Conservation (phyloP, 2,797 vertebrate species). For the Dermochelys coriacea region DNA sequence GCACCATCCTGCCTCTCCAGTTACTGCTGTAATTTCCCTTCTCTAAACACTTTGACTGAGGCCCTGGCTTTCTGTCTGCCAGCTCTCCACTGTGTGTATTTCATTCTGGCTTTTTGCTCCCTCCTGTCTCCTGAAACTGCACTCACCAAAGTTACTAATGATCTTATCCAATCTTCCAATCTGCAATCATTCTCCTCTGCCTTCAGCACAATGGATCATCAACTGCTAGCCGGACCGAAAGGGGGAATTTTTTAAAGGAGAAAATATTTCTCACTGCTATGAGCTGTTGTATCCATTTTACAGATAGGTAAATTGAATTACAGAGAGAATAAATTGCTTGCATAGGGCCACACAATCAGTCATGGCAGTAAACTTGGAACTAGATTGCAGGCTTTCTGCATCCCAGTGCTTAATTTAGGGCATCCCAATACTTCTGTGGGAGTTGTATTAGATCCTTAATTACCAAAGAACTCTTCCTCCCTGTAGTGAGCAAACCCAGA, state of each 20-base stretch:
- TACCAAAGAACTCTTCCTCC: slow-evolving; percentile 48
- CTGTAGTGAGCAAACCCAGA: slow-evolving; percentile 14
- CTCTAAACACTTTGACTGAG: not conserved
- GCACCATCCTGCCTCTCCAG: not conserved
- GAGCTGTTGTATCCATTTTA: not conserved
- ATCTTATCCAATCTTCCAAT: not conserved
- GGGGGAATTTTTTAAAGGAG: not conserved
- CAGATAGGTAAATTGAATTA: not conserved
- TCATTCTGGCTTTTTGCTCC: not conserved
- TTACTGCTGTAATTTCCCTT: not conserved
- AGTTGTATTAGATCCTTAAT: not conserved
- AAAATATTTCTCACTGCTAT: not conserved
- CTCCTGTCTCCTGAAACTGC: not conserved
- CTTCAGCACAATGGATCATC: not conserved
- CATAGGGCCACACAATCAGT: not conserved
- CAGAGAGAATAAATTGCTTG: not conserved
- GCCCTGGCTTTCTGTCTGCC: not conserved
- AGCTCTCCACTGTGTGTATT: not conserved
- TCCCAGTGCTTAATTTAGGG: not conserved
- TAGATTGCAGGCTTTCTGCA: not conserved
- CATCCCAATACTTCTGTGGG: not conserved
- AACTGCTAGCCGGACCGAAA: not conserved
- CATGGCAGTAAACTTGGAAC: not conserved
- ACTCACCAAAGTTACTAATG: not conserved
- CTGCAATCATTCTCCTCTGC: not conserved